A percentile compares a stretch with the other conserved stretches of the same genome.
Conservation (phyloP, 2,888 invertebrate genomes). For the Ryuthela nishihirai region DNA sequence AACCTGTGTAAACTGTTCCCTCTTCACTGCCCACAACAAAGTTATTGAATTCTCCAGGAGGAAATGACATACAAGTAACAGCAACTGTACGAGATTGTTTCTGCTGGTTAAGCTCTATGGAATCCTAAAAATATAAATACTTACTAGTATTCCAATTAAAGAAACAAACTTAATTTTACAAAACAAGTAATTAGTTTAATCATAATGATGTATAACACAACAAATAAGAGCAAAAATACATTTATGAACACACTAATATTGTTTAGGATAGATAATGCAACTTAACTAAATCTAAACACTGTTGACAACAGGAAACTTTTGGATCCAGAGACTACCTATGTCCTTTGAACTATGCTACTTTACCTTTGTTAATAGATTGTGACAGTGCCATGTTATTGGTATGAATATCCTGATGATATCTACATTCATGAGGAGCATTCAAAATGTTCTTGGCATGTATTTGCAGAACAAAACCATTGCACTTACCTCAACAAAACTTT, state of each 20-base stretch:
- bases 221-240: not conserved
- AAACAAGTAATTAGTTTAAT: not conserved
- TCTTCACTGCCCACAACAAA: conserved; percentile 96
- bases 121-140: conserved; percentile 58
- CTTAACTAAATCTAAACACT: no score
- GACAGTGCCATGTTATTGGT: no score
- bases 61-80: conserved; percentile 85
- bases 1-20: conserved; percentile 84
- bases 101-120: conserved; percentile 78
- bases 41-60: conserved; percentile 93
- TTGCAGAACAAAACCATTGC: no score
- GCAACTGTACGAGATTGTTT: conserved; percentile 87
- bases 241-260: not conserved
- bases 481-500: no score
- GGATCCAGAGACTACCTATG: no score
- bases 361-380: no score
- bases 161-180: not conserved
- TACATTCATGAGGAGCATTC: no score
- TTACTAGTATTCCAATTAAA: not conserved
- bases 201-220: not conserved
- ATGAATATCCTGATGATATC: no score
- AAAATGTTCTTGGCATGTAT: no score
- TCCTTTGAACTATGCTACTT: no score
- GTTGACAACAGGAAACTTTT: no score
- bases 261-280: no score